Conservation (phyloP, 2,888 invertebrate genomes). For the Hypercompe scribonia region DNA sequence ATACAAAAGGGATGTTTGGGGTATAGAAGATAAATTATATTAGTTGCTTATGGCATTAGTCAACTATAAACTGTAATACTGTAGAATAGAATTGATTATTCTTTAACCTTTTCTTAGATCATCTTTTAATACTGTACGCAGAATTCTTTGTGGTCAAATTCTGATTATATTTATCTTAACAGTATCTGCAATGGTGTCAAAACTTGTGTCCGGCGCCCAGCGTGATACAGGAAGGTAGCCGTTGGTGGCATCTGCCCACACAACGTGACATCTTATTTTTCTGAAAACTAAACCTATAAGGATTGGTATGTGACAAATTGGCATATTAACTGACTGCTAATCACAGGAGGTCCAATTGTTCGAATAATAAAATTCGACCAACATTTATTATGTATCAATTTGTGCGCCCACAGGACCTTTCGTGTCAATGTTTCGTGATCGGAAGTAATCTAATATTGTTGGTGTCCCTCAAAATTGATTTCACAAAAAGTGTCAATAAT, state of each 20-base stretch:
- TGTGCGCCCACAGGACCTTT: slow-evolving; percentile 49
- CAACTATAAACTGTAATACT: slow-evolving; percentile 15
- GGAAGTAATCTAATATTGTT: slow-evolving; percentile 71
- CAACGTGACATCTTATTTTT: slow-evolving; percentile 80
- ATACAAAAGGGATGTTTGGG: slow-evolving; percentile 75
- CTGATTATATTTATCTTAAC: slow-evolving; percentile 81
- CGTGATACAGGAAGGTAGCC: slow-evolving; percentile 83
- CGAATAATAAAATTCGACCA: slow-evolving; percentile 60
- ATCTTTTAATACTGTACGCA: slow-evolving; percentile 42
- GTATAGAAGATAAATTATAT: slow-evolving; percentile 75
- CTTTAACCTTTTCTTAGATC: slow-evolving; percentile 26
- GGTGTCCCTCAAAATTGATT: slow-evolving; percentile 58
- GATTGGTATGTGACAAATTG: slow-evolving; percentile 79
- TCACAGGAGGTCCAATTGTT: slow-evolving; percentile 77
- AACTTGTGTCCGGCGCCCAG: slow-evolving; percentile 81
- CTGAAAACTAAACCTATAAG: slow-evolving; percentile 64
- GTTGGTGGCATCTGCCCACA: slow-evolving; percentile 78
- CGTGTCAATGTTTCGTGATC: slow-evolving; percentile 69
- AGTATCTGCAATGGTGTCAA: slow-evolving; percentile 83
- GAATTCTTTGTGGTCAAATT: slow-evolving; percentile 74
- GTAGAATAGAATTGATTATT: slow-evolving; percentile 43
- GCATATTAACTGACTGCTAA: slow-evolving; percentile 59
- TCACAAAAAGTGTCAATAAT: slow-evolving; percentile 62
- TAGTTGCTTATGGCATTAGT: slow-evolving; percentile 54
- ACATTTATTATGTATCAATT: slow-evolving; percentile 53